Evolutionary conservation across 2,888 invertebrate species (phyloP), one percentile per base, ranked within the genome.

Genomic region (Cryptocephalus primarius): DNA sequence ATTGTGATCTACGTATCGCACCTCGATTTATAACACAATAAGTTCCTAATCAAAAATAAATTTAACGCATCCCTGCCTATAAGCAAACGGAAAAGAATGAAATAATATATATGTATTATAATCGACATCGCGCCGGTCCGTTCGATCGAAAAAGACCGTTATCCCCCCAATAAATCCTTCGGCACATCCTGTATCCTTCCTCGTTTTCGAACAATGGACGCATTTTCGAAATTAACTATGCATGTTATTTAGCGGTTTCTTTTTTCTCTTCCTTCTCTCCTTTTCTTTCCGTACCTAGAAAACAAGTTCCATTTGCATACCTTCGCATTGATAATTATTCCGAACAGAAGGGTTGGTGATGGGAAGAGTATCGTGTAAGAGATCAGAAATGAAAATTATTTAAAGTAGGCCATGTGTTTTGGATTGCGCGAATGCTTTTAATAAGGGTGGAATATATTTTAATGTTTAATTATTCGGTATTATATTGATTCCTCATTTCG

Each of bases 201-300:
- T 22, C 22, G 22, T 22, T 22, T 22, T 46, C 50, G 54, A 54
- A 54, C 54, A 54, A 54, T 54, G 44, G 38, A 39, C 42, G 40
- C 49, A 49, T 49, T 49, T 49, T 39, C 44, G n/a, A 47, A 57
- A 57, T 57, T 57, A 57, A 55, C 57, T 57, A 57, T 57, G 57
- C 57, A 57, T 55, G 54, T 52, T 57, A 57, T 57, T 57, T 55
- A 55, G 55, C 49, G 51, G 51, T 53, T 38, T 48, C 12, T 32
- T 43, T 49, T 50, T 50, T 48, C 34, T 43, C 48, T 44, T 22
- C 22, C 22, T 22, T 22, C 22, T 22, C 22, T 22, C 22, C 22
- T 22, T 22, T 22, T 42, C 42, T 44, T 42, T 44, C 45, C 43
- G 44, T 53, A 54, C 53, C 55, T 54, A 55, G 53, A 49, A 22